Evolutionary conservation across 2,888 invertebrate genomes (phyloP), one percentile per base, ranked within the genome.

Genomic region (Toxonevra muliebris): DNA sequence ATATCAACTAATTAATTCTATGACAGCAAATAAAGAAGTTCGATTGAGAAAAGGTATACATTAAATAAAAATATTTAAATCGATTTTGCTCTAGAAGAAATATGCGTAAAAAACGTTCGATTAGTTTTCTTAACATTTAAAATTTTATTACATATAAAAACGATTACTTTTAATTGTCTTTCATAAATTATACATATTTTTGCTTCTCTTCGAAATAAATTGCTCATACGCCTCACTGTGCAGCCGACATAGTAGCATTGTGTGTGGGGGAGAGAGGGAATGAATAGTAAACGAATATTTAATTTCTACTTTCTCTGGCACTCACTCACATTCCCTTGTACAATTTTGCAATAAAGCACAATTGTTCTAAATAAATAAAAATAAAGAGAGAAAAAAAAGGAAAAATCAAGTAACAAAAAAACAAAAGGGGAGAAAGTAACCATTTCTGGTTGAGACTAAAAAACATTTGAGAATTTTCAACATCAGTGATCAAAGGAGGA

Each of bases 131-230:
- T 70, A 70, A 70, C 71, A 76, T 73, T 74, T 66, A 72, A 71
- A 75, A 77, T 80, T 81, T 80, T 77, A 79, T 78, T 78, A 74
- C 75, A 72, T 72, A 69, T 74, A 48, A 4, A 13, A 66, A 73
- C 80, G 76, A 77, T 75, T 79, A 81, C 73, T 75, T 77, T 81
- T 81, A 80, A 80, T 80, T 81, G 80, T 76, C 79, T 74, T 78
- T 77, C 77, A 81, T 80, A 80, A 76, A 80, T 76, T 79, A 79
- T 76, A 30, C 15, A n/a, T 58, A 12, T 12, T 54, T 12, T 54
- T 15, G 48, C 10, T 48, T 48, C 48, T 48, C 48, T 10, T 48
- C 15, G 54, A 54, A 54, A 54, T 48, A 48, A 72, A 80, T 79
- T 79, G 74, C 75, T 76, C 68, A 76, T 72, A 77, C 77, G 76